Conservation (phyloP, 2,888 invertebrate genomes). For the Drosophila gaucha region DNA sequence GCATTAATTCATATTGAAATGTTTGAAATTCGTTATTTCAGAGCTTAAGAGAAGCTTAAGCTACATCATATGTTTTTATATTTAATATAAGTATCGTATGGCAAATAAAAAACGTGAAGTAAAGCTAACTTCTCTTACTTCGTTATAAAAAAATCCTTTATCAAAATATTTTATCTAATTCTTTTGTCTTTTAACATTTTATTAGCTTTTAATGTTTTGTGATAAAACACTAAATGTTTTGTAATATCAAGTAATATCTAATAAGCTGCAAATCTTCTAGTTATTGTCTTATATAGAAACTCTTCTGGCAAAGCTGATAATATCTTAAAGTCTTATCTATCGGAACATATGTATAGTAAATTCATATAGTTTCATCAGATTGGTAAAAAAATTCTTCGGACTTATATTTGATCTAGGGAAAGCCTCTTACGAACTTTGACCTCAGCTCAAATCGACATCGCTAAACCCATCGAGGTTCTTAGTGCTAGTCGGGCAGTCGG, state of each 20-base stretch:
- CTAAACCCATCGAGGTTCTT: conserved; percentile 60
- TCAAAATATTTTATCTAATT: background rate
- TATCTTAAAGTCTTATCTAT: background rate
- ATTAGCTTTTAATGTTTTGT: background rate
- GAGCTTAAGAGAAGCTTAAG: too few relatives aligned
- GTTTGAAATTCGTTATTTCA: too few relatives aligned
- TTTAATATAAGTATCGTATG: background rate
- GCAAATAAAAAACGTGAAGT: background rate
- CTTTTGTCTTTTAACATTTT: background rate
- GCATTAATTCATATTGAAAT: background rate
- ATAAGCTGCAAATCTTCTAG: background rate
- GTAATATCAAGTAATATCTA: conserved; percentile 14
- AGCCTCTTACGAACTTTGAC: background rate
- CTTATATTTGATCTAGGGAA: background rate
- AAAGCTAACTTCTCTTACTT: background rate
- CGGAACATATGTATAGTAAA: background rate
- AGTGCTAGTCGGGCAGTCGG: conserved; percentile 23
- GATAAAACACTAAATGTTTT: too few relatives aligned
- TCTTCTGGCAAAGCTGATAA: background rate
- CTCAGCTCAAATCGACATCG: conserved; percentile 72
- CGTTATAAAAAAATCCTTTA: background rate
- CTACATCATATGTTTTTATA: background rate
- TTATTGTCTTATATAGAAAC: conserved; percentile 7
- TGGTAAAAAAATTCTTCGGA: background rate
- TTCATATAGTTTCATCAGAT: background rate